Evolutionary conservation across 2,113 vertebrate genomes (phyloP).

Genomic region (Gallinago jamesoni): DNA sequence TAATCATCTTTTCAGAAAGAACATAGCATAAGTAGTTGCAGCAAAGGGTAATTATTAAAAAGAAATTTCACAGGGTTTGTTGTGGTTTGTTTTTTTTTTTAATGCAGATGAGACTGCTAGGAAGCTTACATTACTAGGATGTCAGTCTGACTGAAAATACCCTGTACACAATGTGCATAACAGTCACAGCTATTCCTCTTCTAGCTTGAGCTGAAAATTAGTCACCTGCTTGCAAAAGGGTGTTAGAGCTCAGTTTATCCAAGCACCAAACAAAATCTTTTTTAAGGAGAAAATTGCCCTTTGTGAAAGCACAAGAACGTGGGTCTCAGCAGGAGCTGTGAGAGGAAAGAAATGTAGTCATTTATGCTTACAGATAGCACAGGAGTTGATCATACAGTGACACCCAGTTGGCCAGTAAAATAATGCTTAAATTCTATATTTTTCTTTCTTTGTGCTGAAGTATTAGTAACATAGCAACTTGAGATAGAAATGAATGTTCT

Average conservation of each 20-base stretch:
- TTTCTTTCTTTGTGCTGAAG: background rate
- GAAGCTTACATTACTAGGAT: background rate
- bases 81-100: background rate
- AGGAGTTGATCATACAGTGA: accelerated
- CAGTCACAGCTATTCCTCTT: background rate
- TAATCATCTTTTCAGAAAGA: background rate
- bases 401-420: background rate
- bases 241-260: background rate
- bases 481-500: background rate
- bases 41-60: background rate
- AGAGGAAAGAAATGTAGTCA: background rate
- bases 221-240: background rate
- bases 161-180: background rate
- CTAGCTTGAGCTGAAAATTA: background rate
- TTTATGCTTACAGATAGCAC: background rate
- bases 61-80: background rate
- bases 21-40: background rate
- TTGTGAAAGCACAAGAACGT: background rate
- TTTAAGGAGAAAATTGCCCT: background rate
- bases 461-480: background rate
- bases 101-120: background rate
- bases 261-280: background rate
- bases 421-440: background rate
- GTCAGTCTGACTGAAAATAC: background rate
- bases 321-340: background rate